These are phyloP conservation scores for Spodoptera frugiperda DNA, from an alignment of 1,140 invertebrate genomes.

Conservation along the genomic window DNA sequence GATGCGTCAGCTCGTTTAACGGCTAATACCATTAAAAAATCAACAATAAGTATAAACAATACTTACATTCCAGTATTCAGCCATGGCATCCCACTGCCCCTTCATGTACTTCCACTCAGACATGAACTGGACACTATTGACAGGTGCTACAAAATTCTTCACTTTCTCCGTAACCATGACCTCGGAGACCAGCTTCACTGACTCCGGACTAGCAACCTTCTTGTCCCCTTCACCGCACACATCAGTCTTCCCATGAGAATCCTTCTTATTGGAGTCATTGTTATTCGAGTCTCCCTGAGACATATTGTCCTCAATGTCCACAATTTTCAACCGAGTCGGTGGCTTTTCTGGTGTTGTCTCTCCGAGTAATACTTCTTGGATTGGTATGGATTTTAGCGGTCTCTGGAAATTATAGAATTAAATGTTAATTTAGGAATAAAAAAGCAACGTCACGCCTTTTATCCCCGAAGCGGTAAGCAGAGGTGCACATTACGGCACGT, in stretches of 20 bases:
- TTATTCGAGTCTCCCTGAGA: constrained; percentile 63
- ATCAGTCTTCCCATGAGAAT: constrained; percentile 39
- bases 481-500: no score
- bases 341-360: constrained; percentile 67
- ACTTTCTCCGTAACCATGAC: constrained; percentile 49
- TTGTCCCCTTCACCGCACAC: constrained; percentile 42
- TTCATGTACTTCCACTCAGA: constrained; percentile 85
- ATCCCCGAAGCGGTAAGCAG: no score
- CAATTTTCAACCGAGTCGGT: constrained; percentile 65
- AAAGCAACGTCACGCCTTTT: no score
- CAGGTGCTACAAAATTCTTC: constrained; percentile 79
- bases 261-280: constrained; percentile 57
- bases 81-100: constrained; percentile 62
- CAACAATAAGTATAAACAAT: constrained; percentile 35
- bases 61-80: constrained; percentile 81
- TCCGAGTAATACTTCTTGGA: constrained; percentile 85
- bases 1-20: neutral
- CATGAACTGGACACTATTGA: constrained; percentile 87
- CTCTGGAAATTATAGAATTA: constrained; percentile 75
- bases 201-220: constrained; percentile 48
- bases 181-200: constrained; percentile 55
- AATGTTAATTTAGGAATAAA: constrained; percentile 17
- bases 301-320: constrained; percentile 69
- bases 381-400: constrained; percentile 84
- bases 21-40: neutral